Percentiles rank a stretch among this genome's conserved stretches.
Conservation (phyloP, 2,888 invertebrate species). For the Oscheius sp. region DNA sequence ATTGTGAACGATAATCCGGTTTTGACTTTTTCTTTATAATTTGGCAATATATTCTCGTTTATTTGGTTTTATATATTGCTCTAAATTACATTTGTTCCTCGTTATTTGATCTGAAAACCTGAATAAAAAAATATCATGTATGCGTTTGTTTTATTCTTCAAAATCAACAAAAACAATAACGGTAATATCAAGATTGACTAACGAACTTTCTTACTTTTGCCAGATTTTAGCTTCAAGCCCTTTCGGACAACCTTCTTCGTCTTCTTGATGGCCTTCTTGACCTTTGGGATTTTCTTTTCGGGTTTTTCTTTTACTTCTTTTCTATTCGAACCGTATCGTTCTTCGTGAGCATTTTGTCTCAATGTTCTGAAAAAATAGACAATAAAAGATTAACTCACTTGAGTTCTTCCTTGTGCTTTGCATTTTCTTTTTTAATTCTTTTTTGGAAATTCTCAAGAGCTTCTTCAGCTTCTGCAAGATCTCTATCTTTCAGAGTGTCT, state of each 20-base stretch:
- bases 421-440: background rate
- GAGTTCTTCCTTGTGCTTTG: background rate
- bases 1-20: background rate
- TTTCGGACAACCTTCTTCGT: background rate
- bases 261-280: background rate
- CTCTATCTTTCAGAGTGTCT: constrained; percentile 28
- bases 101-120: too few species aligned
- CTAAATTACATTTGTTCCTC: too few species aligned
- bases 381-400: background rate
- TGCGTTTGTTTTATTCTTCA: background rate
- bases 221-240: background rate
- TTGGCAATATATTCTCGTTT: too few species aligned
- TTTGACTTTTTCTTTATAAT: background rate
- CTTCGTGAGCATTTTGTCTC: background rate
- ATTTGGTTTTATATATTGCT: too few species aligned
- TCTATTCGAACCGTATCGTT: background rate
- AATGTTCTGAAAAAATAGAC: background rate
- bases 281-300: background rate
- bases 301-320: background rate
- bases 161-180: background rate
- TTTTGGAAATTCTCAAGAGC: constrained; percentile 16
- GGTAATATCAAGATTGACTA: background rate
- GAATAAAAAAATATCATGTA: too few species aligned
- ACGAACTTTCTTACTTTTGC: background rate
- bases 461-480: constrained; percentile 37